Percentiles rank a stretch among this genome's conserved stretches.
Evolutionary conservation across 2,797 vertebrate genomes (phyloP).

Genomic region (Anabacerthia variegaticeps): DNA sequence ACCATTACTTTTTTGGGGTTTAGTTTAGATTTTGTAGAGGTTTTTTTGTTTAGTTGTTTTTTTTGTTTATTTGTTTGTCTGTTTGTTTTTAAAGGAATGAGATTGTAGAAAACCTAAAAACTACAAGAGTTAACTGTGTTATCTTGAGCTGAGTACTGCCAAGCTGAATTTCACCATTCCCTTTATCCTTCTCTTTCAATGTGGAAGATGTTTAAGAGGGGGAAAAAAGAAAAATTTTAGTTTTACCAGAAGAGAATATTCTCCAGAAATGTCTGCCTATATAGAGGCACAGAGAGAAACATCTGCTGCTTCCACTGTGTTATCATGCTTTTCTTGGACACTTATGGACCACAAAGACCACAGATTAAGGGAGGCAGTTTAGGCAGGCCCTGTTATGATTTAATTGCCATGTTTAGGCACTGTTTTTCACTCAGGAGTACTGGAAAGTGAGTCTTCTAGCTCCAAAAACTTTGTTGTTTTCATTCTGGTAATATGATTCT

Average conservation of each 20-base stretch:
- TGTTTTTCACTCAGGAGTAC: background rate
- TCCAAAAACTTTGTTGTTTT: background rate
- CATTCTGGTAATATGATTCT: background rate
- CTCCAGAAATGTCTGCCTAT: background rate
- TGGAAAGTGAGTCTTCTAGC: background rate
- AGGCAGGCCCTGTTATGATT: background rate
- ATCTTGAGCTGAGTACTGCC: background rate
- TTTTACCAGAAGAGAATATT: background rate
- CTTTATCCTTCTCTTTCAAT: background rate
- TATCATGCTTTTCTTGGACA: background rate
- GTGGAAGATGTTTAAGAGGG: background rate
- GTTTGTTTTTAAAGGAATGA: background rate
- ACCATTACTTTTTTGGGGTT: background rate
- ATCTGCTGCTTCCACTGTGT: background rate
- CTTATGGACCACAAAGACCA: background rate
- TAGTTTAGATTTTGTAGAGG: background rate
- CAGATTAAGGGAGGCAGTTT: background rate
- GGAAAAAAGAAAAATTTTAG: background rate
- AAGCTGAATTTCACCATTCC: background rate
- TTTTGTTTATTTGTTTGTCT: too few relatives aligned
- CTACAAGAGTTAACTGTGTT: background rate
- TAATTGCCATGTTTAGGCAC: background rate
- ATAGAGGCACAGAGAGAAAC: background rate
- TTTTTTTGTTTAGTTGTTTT: background rate
- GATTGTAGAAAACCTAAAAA: background rate